These are phyloP conservation scores for Tholera decimalis DNA, from an alignment of 2,888 invertebrate genomes.

Conservation along the genomic window DNA sequence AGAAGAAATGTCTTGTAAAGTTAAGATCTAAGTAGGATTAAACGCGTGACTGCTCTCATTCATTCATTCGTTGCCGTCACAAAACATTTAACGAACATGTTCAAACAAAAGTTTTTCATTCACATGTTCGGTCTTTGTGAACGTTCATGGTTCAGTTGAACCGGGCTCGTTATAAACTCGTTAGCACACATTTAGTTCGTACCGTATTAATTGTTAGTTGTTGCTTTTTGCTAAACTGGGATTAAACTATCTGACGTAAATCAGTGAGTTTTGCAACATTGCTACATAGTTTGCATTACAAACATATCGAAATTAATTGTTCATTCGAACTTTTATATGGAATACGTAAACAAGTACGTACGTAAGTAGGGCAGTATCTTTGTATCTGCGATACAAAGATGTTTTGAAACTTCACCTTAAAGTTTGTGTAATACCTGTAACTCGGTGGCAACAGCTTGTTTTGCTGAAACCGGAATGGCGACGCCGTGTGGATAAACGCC, in stretches of 20 bases:
- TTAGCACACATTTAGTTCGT: conserved; percentile 39
- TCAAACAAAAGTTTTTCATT: conserved; percentile 42
- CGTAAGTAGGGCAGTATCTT: too few species aligned
- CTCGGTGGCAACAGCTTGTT: too few species aligned
- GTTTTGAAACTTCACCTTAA: too few species aligned
- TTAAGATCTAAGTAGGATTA: background rate
- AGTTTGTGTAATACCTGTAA: too few species aligned
- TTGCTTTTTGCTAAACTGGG: conserved; percentile 19
- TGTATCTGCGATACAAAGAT: too few species aligned
- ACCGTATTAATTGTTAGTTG: conserved; percentile 26
- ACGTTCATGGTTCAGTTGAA: conserved; percentile 11
- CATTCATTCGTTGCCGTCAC: conserved; percentile 18
- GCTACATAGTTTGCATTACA: background rate
- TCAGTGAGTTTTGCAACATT: conserved; percentile 2
- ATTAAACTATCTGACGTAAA: conserved; percentile 25
- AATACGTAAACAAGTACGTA: too few species aligned
- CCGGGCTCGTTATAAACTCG: conserved; percentile 40
- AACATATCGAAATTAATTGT: background rate
- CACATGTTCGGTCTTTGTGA: conserved; percentile 22
- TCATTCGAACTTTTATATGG: too few species aligned
- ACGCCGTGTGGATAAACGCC: too few species aligned
- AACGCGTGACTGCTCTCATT: background rate
- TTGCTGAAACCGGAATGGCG: too few species aligned
- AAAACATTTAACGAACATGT: conserved; percentile 48
- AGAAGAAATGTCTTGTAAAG: background rate